Base-by-base conservation (phyloP, 2,888 invertebrate species). In the Cephalotes varians region DNA sequence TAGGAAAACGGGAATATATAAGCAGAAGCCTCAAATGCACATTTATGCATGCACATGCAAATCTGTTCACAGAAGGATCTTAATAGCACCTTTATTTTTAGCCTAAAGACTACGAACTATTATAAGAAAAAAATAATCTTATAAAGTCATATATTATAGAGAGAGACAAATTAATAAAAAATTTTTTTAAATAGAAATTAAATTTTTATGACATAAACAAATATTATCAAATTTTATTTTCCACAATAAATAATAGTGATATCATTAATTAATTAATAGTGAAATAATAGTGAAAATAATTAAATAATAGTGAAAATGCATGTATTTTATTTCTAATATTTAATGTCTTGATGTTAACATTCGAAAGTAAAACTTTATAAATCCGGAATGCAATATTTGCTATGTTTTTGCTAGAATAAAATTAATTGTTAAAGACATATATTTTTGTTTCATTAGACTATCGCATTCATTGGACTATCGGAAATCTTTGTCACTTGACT, bases 1-100 rank as follows among this genome's bases (percentile, higher is more conserved):
- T 67, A 72, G 47, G 18, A 37, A 51, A 73, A 76, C 31, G 62
- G 58, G 47, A 5, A 67, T 1, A 31, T 34, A 85, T 77, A 85
- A 91, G 91, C 91, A 71, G 44, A 90, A 90, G 90, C 90, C 51
- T 73, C 49, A 56, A 62, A 84, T 82, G 56, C 83, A 88, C 85
- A 90, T 86, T 85, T 85, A 71, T 51, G 51, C 92, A 92, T 91
- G 91, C 92, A 85, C 92, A 92, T 92, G 92, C 92, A 54, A 86
- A 90, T 85, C 87, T 88, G 88, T 89, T 91, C 88, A 64, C 47
- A 74, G 28, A 21, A 47, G 64, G 54, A 79, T 44, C 49, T 44
- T 15, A 58, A 28, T 58, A 47, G 71, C 82, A 49, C 69, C 67
- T 34, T 34, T 51, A 21, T 25, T 44, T 44, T 18, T 25, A 49